Evolutionary conservation across 2,113 vertebrate species (phyloP).

Genomic region (Capreolus pygargus): DNA sequence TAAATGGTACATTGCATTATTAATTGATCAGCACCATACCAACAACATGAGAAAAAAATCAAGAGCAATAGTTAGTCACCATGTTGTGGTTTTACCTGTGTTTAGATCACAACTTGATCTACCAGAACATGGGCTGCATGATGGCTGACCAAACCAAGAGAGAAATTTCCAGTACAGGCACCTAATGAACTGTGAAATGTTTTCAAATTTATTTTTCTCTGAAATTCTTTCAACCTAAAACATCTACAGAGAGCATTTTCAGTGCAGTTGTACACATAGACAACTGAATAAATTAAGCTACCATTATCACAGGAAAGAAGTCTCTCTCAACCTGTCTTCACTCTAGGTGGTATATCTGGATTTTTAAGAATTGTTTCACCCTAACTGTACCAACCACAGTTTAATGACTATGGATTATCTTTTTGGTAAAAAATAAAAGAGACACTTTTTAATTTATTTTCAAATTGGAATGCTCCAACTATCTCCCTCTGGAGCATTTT

Average conservation of each 20-base stretch:
- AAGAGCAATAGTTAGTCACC: not conserved
- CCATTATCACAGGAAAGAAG: not conserved
- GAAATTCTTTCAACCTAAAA: constrained; percentile 5
- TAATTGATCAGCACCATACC: not conserved
- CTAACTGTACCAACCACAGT: not conserved
- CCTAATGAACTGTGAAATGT: not conserved
- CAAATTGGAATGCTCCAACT: constrained; percentile 11
- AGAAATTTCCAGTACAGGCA: not conserved
- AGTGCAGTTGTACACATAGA: not conserved
- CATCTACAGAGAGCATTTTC: not conserved
- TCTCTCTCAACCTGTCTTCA: not conserved
- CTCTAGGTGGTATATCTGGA: not conserved
- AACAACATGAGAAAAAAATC: not conserved
- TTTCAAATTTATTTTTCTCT: constrained; percentile 17
- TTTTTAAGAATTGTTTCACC: not conserved
- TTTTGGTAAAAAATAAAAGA: not conserved
- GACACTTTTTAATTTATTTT: constrained; percentile 14
- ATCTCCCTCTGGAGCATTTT: not conserved
- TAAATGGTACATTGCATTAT: not conserved
- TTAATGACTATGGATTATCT: constrained; percentile 26
- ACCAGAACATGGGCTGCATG: not conserved
- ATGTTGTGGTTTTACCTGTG: not conserved
- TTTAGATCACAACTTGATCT: not conserved
- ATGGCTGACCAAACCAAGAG: not conserved
- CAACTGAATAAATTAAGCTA: not conserved